Evolutionary conservation across 2,888 invertebrate genomes (phyloP), one percentile per base, ranked within the genome.

Genomic region (Sinelater perroti): DNA sequence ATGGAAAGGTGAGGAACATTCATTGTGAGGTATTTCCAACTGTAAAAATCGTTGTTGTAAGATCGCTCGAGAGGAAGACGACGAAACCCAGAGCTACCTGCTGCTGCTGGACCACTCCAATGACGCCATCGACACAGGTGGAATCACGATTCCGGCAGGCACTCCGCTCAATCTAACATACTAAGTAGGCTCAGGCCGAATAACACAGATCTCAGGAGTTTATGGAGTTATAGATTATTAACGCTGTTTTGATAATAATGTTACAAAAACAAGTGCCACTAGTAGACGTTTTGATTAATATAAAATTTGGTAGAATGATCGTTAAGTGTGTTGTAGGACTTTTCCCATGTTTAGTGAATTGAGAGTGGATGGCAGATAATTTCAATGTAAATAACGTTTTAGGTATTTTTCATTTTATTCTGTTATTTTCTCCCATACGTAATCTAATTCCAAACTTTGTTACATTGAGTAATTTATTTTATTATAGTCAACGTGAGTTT

Each of bases 81-180:
- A 81, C 33, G 81, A 81, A 67, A 80, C 80, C 1, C 80, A 76
- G 56, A 72, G 69, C 51, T 70, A 67, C 40, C 64, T 74, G 13
- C 72, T 70, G 57, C 44, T 66, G 6, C 62, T 66, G 3, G 73
- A 75, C 40, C 67, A 70, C 14, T 65, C 75, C 36, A 79, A 80
- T 52, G 81, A 81, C 62, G 77, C 77, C 54, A 78, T 82, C 35
- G 83, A 84, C 64, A 83, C 82, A 1, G 83, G 83, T 11, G 83
- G 83, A 16, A 82, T 83, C 60, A 83, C 83, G 16, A 83, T 84
- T 60, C 83, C 83, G 1, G 83, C 82, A 3, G 82, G 79, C 17
- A 67, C 76, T 14, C 75, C 46, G 2, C 26, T 55, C 20, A 38
- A 36, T 4, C 10, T 36, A 20, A 18, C 18, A 20, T 20, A 20